Percentiles rank a stretch among this genome's conserved stretches.
Conservation (phyloP, 2,113 vertebrate species). For the Pachycephala philippinensis region DNA sequence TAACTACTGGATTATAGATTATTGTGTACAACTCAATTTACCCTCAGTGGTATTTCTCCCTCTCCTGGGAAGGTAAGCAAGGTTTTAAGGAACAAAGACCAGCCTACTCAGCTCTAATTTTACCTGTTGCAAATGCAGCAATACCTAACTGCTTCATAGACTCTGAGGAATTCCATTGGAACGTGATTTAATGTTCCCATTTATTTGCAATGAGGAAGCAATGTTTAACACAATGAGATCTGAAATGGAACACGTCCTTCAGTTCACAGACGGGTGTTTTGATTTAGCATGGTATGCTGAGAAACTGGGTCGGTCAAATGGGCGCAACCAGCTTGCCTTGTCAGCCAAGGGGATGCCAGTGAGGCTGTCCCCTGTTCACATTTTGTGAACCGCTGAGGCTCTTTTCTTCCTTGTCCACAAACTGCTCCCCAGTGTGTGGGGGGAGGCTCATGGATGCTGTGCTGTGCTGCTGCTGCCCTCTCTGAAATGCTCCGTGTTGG, state of each 20-base stretch:
- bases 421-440: not conserved
- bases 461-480: not conserved
- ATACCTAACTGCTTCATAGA: not conserved
- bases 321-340: not conserved
- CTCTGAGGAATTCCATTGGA: not conserved
- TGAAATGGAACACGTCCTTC: not conserved
- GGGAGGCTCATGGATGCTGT: fast-evolving
- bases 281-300: not conserved
- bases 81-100: not conserved
- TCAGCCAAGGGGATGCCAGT: not conserved
- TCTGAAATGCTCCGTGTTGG: not conserved
- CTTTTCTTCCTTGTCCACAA: not conserved
- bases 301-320: not conserved
- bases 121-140: not conserved
- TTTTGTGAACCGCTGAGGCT: not conserved
- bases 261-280: not conserved
- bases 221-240: not conserved
- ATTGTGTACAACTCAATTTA: not conserved
- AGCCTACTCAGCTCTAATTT: not conserved
- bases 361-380: fast-evolving
- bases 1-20: not conserved
- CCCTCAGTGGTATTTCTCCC: not conserved
- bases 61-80: not conserved
- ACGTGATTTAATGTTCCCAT: slow-evolving; percentile 4
- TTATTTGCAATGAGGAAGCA: slow-evolving; percentile 22